Base-by-base conservation (phyloP, 2,797 vertebrate genomes). In the Muraenolepis orangiensis region DNA sequence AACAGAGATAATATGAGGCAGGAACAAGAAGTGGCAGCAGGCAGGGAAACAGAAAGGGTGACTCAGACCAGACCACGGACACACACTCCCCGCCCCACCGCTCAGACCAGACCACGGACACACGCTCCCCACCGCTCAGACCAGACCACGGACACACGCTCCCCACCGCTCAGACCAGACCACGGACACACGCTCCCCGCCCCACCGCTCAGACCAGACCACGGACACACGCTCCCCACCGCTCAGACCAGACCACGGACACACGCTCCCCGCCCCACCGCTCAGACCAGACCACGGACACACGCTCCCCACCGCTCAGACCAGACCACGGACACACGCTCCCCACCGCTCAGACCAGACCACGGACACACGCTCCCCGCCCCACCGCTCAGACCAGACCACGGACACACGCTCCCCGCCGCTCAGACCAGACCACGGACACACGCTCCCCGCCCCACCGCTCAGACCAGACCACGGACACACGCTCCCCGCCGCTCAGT, bases 341-440 rank as follows among this genome's bases (percentile, higher is more conserved):
- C n/a, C n/a, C n/a, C n/a, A n/a, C n/a, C n/a, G n/a, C n/a, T n/a
- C n/a, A n/a, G n/a, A n/a, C n/a, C n/a, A n/a, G n/a, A n/a, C n/a
- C n/a, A n/a, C n/a, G n/a, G n/a, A n/a, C 70, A 85, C 84, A 79
- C 78, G 79, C 71, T 80, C 79, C 81, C 74, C 72, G 83, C 81
- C 74, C n/a, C n/a, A n/a, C n/a, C 38, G 84, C 77, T n/a, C n/a
- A n/a, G n/a, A n/a, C n/a, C n/a, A n/a, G n/a, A 57, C 76, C 66
- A 76, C 7, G 30, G 71, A 69, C 20, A 64, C 36, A 69, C 73
- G 34, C 32, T 68, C 72, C 10, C 38, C n/a, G 6, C 23, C 66
- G 46, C n/a, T 6, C 18, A 31, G 28, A 67, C 4, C 30, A 31
- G 31, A 26, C 12, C 14, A 67, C 16, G 29, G 23, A 28, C 30